Evolutionary conservation across 2,888 invertebrate genomes (phyloP), one percentile per base, ranked within the genome.

Genomic region (Phragmatobia fuliginosa): DNA sequence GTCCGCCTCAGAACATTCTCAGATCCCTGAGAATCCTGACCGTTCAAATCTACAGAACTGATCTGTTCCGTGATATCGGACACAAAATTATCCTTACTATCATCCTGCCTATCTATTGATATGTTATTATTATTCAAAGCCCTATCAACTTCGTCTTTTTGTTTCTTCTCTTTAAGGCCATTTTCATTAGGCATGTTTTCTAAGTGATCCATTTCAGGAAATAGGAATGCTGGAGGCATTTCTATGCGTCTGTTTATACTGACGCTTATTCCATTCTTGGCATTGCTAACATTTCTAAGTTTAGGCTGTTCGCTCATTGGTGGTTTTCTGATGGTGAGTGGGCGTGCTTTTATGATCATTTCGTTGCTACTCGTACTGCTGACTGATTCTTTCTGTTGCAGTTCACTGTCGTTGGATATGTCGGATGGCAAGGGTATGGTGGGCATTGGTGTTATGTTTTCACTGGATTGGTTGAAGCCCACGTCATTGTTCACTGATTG

Each of bases 201-300:
- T 72, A 96, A 94, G 71, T 96, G 96, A 85, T 97, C 97, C 90
- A 96, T 96, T 91, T 97, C 97, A 16, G 97, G 97, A 90, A 97
- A 98, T 67, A 98, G 94, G 89, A 97, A 97, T 31, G 97, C 97
- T 21, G 98, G 97, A 66, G 98, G 97, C 97, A 98, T 97, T 91
- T 98, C 98, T 83, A 97, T 97, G 73, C 97, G 94, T 67, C 97
- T 94, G 81, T 96, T 97, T 83, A 97, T 97, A 81, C 96, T 96
- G 78, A 97, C 96, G 85, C 96, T 96, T 62, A 97, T 96, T 69
- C 96, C 96, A 73, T 96, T 95, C 75, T 95, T 94, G 62, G 95
- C 90, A 52, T 88, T 92, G 73, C 93, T 96, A 77, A 96, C 90
- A 70, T 96, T 96, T 88, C 97, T 96, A 66, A 98, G 92, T 84